phyloP scores from a whole-genome alignment of 2,888 invertebrate genomes.

The Thelaira solivaga region DNA sequence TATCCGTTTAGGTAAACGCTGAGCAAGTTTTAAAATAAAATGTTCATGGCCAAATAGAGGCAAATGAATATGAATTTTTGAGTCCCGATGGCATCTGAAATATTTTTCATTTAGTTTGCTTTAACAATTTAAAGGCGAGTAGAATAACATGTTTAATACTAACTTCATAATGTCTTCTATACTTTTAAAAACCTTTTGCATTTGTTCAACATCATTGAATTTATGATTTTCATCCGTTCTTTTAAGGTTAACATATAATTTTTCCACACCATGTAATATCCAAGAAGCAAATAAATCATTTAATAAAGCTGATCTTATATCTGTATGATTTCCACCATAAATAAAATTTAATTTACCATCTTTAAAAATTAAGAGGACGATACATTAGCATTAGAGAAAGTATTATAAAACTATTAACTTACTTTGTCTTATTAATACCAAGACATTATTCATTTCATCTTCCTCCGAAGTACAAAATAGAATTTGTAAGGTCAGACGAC shows the following conservation, averaged over 20 bases:
- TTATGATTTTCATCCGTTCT: conserved; percentile 46
- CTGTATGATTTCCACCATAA: conserved; percentile 59
- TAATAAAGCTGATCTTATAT: conserved; percentile 52
- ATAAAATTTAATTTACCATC: conserved; percentile 61
- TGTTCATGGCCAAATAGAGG: conserved; percentile 42
- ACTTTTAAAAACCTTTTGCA: conserved; percentile 6
- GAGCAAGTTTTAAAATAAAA: conserved; percentile 46
- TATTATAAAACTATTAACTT: not conserved
- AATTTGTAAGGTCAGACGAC: conserved; percentile 39
- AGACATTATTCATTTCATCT: conserved; percentile 44
- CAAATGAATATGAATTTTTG: conserved; percentile 28
- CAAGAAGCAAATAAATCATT: conserved; percentile 58
- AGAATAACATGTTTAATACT: not conserved
- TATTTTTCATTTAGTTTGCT: too few relatives aligned
- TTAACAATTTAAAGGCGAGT: too few relatives aligned
- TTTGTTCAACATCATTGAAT: conserved; percentile 36
- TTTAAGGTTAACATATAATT: conserved; percentile 59
- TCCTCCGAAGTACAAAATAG: conserved; percentile 56
- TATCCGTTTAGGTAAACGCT: conserved; percentile 40
- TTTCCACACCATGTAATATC: conserved; percentile 46
- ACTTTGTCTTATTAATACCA: conserved; percentile 57
- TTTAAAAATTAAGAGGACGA: not conserved
- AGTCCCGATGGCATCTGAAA: conserved; percentile 29
- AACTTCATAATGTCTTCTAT: conserved; percentile 38
- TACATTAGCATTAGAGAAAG: not conserved